phyloP scores from a whole-genome alignment of 2,113 vertebrate genomes.

The Colinus virginianus region DNA sequence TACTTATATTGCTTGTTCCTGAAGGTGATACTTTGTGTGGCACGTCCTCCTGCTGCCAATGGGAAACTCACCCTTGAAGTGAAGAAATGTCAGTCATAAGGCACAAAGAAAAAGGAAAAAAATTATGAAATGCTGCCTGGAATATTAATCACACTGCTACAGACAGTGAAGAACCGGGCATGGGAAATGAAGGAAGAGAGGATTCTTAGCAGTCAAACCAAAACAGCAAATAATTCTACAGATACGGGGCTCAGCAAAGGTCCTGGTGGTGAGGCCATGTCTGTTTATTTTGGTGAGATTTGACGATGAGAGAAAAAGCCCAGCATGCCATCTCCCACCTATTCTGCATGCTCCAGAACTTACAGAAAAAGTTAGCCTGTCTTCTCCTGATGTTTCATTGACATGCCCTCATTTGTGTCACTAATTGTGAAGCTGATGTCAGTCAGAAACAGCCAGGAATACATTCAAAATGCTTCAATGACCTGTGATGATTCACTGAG shows the following conservation, averaged over 20 bases:
- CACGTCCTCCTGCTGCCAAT: constrained; percentile 71
- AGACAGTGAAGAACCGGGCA: constrained; percentile 17
- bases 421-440: neutral
- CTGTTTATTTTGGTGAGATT: neutral
- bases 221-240: neutral
- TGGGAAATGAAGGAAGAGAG: constrained; percentile 33
- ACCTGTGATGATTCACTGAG: neutral
- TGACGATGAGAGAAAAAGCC: neutral
- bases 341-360: neutral
- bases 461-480: neutral
- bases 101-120: constrained; percentile 56
- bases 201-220: neutral
- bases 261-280: neutral
- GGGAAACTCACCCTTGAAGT: constrained; percentile 75
- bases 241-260: neutral
- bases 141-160: constrained; percentile 67
- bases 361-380: neutral
- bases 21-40: constrained; percentile 73
- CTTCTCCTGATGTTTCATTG: neutral
- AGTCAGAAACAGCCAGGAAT: neutral
- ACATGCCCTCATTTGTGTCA: neutral
- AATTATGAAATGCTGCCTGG: constrained; percentile 42
- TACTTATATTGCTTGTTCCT: constrained; percentile 74
- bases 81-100: constrained; percentile 71
- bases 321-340: accelerated